Base-by-base conservation (phyloP, 2,797 vertebrate species). In the Squalus acanthias region DNA sequence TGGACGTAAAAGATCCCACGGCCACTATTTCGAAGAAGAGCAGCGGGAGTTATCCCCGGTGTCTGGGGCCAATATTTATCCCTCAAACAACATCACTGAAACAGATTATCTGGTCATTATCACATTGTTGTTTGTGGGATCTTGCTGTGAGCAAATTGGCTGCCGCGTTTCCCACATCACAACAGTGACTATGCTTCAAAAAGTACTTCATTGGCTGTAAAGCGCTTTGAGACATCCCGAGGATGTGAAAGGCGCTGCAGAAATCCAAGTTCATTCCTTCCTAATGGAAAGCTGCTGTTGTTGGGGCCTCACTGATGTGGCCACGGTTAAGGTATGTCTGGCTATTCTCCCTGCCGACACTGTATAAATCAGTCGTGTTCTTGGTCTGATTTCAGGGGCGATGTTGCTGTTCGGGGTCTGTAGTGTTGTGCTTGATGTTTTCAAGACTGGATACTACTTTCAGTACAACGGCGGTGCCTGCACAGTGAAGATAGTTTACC, bases 361-460 rank as follows among this genome's bases (percentile, higher is more conserved):
- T 94, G 26, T 6, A 33, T 17, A 17, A 33, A 33, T 63, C 57
- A 63, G 20, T 60, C 39, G 1, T 53, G 17, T 29, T 76, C 46
- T 53, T 9, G 33, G 17, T 93, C 65, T 46, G 33, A 60, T 17
- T 46, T 26, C 97, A 99, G 98, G 98, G 96, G 98, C 98, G 74
- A 97, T 99, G 69, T 3, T 98, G 96, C 97, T 99, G 22, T 99
- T 99, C 0, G 98, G 98, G 46, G 97, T 92, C 12, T 98, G 98
- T 97, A 99, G 98, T 57, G 0, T 99, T 96, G 97, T 98, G 96
- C 98, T 99, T 96, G 98, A 98, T 0, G 1, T 98, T 95, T 99
- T 98, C 97, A 98, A 97, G 82, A 97, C 98, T 0, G 98, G 98
- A 2, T 99, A 99, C 63, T 96, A 97, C 20, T 0, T 98, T 2